Base-by-base conservation (phyloP, 1,140 invertebrate species). In the Cherax destructor region DNA sequence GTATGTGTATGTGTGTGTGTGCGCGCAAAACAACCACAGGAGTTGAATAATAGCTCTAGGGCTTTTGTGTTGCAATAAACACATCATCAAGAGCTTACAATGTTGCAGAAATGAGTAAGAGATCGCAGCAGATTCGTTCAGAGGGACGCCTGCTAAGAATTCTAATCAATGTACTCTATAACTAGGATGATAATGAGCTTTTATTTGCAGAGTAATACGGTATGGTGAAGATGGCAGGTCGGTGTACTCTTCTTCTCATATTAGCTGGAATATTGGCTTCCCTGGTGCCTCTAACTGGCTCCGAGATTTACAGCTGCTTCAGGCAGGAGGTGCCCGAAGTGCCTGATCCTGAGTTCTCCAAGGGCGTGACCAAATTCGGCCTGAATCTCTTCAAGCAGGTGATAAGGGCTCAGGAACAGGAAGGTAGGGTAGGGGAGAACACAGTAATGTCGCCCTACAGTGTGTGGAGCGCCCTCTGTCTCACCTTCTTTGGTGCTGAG, bases 391-490 rank as follows among this genome's bases (percentile, higher is more conserved):
- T 91, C 83, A 61, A 56, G 24, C n/a, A 65, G 74, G 56, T 91
- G 24, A 78, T 85, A 56, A 76, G 74, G 7, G 79, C 84, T 59
- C 84, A 86, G 72, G 30, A 41, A 41, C 9, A 59, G n/a, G 83
- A 74, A n/a, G 6, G 30, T 9, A 13, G 18, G 61, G 13, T 18
- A 21, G 61, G 61, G 11, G 50, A 74, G 52, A 98, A 98, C 94
- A 94, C 98, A 9, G 97, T 98, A 95, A 97, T 98, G 94, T 98
- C 98, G 24, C 98, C 98, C 0, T 97, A 97, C 94, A 98, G 97
- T 92, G 96, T 98, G 21, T 96, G 98, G 93, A 96, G 97, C 88
- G 96, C 97, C 0, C 93, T 99, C 13, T 94, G 96, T 21, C 95
- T 98, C 18, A 96, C 97, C 0, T 98, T 97, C 93, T 97, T 98